A percentile compares a stretch with the other conserved stretches of the same genome.
These are phyloP conservation scores for Stichopus chloronotus DNA, from an alignment of 35 echinoderm and acorn worm genomes.

Conservation along the genomic window DNA sequence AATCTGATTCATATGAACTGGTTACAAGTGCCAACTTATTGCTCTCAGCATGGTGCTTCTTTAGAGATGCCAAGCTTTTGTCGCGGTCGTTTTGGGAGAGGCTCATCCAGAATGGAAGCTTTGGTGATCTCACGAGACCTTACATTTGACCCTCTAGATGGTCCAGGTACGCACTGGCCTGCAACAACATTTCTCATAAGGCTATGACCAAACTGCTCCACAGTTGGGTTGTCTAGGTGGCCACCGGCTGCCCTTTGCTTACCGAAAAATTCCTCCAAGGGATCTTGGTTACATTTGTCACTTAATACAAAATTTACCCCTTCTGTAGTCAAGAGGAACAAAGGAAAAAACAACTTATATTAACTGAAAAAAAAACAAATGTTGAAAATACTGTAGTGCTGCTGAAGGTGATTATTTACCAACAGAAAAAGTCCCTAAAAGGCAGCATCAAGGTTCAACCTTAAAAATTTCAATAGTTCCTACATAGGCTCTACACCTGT, in stretches of 20 bases:
- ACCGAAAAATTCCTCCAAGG: constrained; percentile 74
- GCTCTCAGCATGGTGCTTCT: constrained; percentile 6
- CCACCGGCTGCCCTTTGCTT: constrained; percentile 54
- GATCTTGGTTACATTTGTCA: constrained; percentile 77
- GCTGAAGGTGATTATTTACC: not conserved
- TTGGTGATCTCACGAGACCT: not conserved
- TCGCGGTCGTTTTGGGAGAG: not conserved
- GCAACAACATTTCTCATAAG: constrained; percentile 6
- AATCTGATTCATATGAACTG: not conserved
- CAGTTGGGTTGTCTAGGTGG: constrained; percentile 3
- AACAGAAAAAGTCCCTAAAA: not conserved
- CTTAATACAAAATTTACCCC: constrained; percentile 69
- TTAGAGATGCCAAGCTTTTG: constrained; percentile 14
- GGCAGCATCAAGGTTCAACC: not conserved
- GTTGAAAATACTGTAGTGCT: not conserved
- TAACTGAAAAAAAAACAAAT: not conserved
- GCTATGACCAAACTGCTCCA: constrained; percentile 22
- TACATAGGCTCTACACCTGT: not conserved
- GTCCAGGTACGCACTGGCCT: not conserved
- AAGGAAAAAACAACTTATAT: not conserved
- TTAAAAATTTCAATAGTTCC: not conserved
- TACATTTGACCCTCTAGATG: not conserved
- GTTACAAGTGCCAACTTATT: not conserved
- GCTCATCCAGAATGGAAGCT: not conserved
- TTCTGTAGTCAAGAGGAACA: constrained; percentile 7